A percentile compares a stretch with the other conserved stretches of the same genome.
Conservation (phyloP, 2,888 invertebrate species). For the Tinea pellionella region DNA sequence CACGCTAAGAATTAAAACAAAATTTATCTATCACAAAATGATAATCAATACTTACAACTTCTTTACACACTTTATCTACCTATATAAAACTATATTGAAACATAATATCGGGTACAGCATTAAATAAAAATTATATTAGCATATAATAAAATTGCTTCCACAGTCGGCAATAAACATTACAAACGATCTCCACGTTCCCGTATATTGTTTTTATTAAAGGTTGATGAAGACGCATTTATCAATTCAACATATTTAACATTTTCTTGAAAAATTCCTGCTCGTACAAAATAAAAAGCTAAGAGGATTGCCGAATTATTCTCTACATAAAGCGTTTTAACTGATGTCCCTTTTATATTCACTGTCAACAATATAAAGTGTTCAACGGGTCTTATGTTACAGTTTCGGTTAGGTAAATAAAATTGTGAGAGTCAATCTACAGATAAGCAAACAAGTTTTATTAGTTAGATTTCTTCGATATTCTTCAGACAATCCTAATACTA, state of each 20-base stretch:
- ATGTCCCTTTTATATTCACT: constrained; percentile 30
- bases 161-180: constrained; percentile 19
- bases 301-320: constrained; percentile 41
- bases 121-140: neutral
- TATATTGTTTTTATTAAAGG: constrained; percentile 37
- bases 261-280: constrained; percentile 31
- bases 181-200: constrained; percentile 27
- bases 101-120: neutral
- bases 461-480: neutral
- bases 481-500: too few species aligned
- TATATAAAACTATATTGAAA: too few species aligned
- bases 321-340: constrained; percentile 43
- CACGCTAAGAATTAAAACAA: too few species aligned
- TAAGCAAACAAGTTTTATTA: neutral
- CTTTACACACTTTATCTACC: too few species aligned
- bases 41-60: too few species aligned
- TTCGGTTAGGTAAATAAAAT: neutral
- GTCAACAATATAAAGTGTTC: constrained; percentile 9
- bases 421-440: neutral
- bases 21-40: too few species aligned
- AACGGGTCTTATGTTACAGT: neutral
- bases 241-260: constrained; percentile 28
- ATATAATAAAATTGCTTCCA: too few species aligned
- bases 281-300: constrained; percentile 29
- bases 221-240: constrained; percentile 36